These are phyloP conservation scores for Chelidonichthys spinosus DNA, from an alignment of 2,797 vertebrate genomes.

Conservation along the genomic window DNA sequence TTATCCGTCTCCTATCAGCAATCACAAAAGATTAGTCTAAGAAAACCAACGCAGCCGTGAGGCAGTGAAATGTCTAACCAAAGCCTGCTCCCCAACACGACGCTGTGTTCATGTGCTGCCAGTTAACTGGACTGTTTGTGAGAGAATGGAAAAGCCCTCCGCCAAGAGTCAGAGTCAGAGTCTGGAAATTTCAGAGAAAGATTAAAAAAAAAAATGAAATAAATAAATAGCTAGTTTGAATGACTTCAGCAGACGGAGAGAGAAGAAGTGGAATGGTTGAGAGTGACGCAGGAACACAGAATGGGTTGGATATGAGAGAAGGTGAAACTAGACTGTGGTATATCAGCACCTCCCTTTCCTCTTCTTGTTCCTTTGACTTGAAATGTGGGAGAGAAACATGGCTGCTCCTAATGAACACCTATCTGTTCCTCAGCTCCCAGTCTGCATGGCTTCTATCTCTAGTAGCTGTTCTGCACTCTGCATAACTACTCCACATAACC, in stretches of 20 bases:
- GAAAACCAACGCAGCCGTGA: constrained; percentile 30
- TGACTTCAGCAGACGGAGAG: constrained; percentile 2
- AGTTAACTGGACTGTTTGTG: constrained; percentile 41
- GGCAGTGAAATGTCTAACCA: constrained; percentile 15
- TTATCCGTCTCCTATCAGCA: constrained; percentile 18
- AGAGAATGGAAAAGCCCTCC: constrained; percentile 51
- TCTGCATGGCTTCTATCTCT: constrained; percentile 38
- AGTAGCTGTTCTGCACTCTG: constrained; percentile 11
- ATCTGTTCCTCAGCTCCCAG: constrained; percentile 35
- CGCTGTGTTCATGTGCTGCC: constrained; percentile 31
- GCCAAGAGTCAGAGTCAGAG: constrained; percentile 42
- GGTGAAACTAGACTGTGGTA: constrained; percentile 44
- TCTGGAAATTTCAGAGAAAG: constrained; percentile 47
- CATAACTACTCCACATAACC: constrained; percentile 19
- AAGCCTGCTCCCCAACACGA: constrained; percentile 31
- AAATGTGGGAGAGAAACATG: constrained; percentile 29
- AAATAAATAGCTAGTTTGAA: constrained; percentile 6
- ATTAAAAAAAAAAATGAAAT: neutral
- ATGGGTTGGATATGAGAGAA: constrained; percentile 48
- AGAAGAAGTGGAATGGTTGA: constrained; percentile 32
- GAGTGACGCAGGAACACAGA: constrained; percentile 27
- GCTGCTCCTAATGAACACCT: constrained; percentile 55
- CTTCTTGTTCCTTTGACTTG: constrained; percentile 47
- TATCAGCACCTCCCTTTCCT: constrained; percentile 41
- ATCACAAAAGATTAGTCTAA: constrained; percentile 23